Evolutionary conservation across 2,888 invertebrate genomes (phyloP).

Genomic region (Nasonia oneida): DNA sequence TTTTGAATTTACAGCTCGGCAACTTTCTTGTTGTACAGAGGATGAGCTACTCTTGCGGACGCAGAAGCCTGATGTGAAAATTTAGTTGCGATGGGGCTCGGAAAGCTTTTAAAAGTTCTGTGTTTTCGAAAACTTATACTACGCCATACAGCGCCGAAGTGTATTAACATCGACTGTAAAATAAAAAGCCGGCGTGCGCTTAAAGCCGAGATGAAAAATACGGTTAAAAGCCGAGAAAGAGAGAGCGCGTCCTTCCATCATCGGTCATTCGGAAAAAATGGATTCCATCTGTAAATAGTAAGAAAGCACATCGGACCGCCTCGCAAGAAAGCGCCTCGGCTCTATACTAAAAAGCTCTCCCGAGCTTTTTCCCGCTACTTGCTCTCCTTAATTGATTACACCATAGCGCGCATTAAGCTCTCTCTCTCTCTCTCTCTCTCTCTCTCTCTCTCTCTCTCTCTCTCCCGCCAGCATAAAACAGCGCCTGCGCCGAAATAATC

Average conservation of each 20-base stretch:
- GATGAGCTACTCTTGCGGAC: conserved; percentile 12
- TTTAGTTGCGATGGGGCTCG: conserved; percentile 32
- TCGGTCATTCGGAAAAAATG: neutral
- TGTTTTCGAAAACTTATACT: conserved; percentile 52
- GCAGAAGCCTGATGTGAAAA: conserved; percentile 28
- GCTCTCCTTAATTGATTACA: neutral
- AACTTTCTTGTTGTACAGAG: conserved; percentile 13
- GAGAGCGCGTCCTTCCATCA: neutral
- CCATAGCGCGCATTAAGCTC: neutral
- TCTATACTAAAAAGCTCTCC: neutral
- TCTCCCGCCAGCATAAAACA: neutral
- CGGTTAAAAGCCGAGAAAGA: neutral
- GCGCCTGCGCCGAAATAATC: conserved; percentile 26
- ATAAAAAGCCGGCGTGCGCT: neutral
- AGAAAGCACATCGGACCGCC: neutral
- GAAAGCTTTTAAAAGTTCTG: conserved; percentile 53
- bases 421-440: too few species aligned
- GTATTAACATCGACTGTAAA: conserved; percentile 32
- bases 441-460: too few species aligned
- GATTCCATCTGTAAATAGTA: neutral
- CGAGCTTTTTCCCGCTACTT: neutral
- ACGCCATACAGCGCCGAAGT: conserved; percentile 10
- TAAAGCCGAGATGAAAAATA: neutral
- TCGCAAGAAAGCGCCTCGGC: neutral
- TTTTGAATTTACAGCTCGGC: conserved; percentile 24